These are phyloP conservation scores for Odontesthes bonariensis DNA, from an alignment of 2,113 vertebrate species.

Conservation along the genomic window DNA sequence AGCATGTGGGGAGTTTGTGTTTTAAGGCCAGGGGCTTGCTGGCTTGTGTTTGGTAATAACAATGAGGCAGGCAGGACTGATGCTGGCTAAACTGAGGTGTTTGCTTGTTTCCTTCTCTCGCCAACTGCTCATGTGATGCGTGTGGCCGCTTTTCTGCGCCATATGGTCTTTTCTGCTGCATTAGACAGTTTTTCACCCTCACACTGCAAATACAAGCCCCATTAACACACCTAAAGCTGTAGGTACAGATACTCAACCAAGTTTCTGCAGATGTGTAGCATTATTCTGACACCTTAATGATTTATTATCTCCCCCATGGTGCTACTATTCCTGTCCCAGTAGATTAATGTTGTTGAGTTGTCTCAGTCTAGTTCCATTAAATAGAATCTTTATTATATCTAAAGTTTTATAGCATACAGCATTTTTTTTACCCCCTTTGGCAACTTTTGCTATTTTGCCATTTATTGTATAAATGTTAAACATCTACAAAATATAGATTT, in stretches of 20 bases:
- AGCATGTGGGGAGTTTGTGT: slow-evolving; percentile 45
- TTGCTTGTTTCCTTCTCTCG: slow-evolving; percentile 49
- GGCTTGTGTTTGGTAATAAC: slow-evolving; percentile 54
- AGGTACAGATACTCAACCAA: slow-evolving; percentile 1
- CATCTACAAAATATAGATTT: background rate
- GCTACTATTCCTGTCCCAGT: slow-evolving; percentile 3
- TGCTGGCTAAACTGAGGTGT: slow-evolving; percentile 65
- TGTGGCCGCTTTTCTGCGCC: slow-evolving; percentile 44
- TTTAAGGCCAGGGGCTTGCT: slow-evolving; percentile 36
- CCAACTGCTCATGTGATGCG: slow-evolving; percentile 53
- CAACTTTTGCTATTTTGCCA: background rate
- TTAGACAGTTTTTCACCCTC: slow-evolving; percentile 6
- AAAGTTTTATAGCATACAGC: background rate
- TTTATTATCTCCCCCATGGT: slow-evolving; percentile 42
- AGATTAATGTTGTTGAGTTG: slow-evolving; percentile 25
- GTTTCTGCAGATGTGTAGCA: slow-evolving; percentile 37
- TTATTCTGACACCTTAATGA: slow-evolving; percentile 36
- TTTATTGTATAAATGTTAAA: background rate
- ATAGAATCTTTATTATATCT: background rate
- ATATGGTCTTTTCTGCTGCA: slow-evolving; percentile 70
- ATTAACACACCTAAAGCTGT: slow-evolving; percentile 31
- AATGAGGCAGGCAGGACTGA: slow-evolving; percentile 26
- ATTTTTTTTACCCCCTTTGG: background rate
- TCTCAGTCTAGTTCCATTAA: slow-evolving; percentile 11
- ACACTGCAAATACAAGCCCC: slow-evolving; percentile 30